phyloP scores from a whole-genome alignment of 2,888 invertebrate species.

The Stictocephala bisonia region DNA sequence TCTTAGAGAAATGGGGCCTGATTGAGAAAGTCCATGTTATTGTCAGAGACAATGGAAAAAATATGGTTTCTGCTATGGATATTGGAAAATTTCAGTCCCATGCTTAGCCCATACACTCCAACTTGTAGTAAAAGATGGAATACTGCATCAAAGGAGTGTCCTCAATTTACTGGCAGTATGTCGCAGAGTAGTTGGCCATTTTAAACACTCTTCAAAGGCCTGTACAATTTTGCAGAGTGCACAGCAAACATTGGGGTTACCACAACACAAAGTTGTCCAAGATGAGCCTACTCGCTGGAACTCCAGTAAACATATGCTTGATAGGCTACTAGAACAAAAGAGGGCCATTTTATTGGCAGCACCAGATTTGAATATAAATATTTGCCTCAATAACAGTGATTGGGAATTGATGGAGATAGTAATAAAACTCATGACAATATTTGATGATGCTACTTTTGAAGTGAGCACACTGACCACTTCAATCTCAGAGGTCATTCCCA shows the following conservation, averaged over 20 bases:
- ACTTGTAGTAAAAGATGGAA: constrained; percentile 13
- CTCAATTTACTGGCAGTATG: neutral
- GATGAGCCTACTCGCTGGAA: constrained; percentile 10
- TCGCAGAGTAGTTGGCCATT: constrained; percentile 1
- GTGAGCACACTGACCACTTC: neutral
- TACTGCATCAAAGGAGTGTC: neutral
- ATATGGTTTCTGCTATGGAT: neutral
- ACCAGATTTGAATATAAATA: constrained; percentile 2
- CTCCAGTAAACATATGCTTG: neutral
- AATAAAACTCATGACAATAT: neutral
- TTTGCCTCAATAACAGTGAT: neutral
- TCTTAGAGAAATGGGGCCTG: neutral
- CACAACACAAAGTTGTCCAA: constrained; percentile 6
- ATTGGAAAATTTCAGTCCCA: constrained; percentile 5
- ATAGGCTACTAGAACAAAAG: neutral
- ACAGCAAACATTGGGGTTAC: neutral
- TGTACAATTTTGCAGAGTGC: neutral
- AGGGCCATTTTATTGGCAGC: neutral
- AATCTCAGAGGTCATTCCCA: constrained; percentile 1
- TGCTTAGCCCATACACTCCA: constrained; percentile 13
- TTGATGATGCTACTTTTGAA: constrained; percentile 17
- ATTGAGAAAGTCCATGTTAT: neutral
- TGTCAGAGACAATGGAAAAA: constrained; percentile 13
- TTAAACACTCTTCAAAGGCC: constrained; percentile 8
- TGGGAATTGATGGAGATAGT: neutral